A percentile compares a stretch with the other conserved stretches of the same genome.
phyloP scores from a whole-genome alignment of 2,797 vertebrate species.

The Muscicapa comitata region DNA sequence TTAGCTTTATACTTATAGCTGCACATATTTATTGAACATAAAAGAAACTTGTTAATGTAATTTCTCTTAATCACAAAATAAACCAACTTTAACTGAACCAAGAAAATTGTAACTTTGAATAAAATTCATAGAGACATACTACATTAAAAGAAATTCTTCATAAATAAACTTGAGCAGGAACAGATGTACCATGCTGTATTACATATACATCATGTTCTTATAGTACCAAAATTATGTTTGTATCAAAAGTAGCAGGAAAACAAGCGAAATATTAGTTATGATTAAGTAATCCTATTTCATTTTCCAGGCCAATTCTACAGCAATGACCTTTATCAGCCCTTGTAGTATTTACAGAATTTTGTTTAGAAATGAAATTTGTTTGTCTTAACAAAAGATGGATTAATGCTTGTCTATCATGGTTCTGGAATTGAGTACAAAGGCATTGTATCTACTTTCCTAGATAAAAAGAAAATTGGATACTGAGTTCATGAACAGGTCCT shows the following conservation, averaged over 20 bases:
- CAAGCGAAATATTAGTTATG: not conserved
- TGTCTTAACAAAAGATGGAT: conserved; percentile 44
- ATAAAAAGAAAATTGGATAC: conserved; percentile 22
- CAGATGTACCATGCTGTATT: conserved; percentile 8
- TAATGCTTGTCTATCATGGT: conserved; percentile 19
- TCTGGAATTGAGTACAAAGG: conserved; percentile 44
- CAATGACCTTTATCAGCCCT: conserved; percentile 3
- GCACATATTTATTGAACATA: not conserved
- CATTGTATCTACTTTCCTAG: not conserved
- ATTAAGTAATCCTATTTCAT: conserved; percentile 28
- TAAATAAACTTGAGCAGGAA: conserved; percentile 4
- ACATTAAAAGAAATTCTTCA: not conserved
- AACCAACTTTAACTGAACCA: not conserved
- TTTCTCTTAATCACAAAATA: not conserved
- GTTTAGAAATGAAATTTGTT: conserved; percentile 45
- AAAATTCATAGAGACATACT: not conserved
- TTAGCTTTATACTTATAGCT: not conserved
- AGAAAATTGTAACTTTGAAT: not conserved
- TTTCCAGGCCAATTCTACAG: conserved; percentile 26
- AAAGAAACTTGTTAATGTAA: not conserved
- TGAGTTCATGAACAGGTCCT: conserved; percentile 24
- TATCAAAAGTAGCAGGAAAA: not conserved
- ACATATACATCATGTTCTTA: not conserved
- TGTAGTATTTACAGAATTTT: conserved; percentile 51
- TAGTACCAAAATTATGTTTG: not conserved